A percentile compares a stretch with the other conserved stretches of the same genome.
Evolutionary conservation across 2,888 invertebrate genomes (phyloP).

Genomic region (Rosalia funebris): DNA sequence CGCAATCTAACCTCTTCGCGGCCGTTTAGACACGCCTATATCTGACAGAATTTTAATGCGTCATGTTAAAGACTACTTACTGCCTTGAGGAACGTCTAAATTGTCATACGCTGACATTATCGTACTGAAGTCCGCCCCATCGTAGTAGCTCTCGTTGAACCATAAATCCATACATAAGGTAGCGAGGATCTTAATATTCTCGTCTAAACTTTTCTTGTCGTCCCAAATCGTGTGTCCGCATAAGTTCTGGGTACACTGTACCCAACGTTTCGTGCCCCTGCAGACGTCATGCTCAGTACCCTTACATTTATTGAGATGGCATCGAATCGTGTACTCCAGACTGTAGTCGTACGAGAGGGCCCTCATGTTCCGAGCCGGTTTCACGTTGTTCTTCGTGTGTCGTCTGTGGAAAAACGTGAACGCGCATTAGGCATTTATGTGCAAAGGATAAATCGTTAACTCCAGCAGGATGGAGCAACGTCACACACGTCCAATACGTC

Average conservation of each 20-base stretch:
- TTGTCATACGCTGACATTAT: neutral
- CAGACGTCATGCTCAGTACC: neutral
- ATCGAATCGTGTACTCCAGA: neutral
- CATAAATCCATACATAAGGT: neutral
- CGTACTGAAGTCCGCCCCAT: neutral
- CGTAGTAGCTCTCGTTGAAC: slow-evolving; percentile 1
- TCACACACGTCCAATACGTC: too few species aligned
- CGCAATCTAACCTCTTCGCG: too few species aligned
- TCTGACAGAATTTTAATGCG: too few species aligned
- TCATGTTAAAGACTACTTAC: too few species aligned
- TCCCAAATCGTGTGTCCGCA: neutral
- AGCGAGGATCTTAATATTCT: neutral
- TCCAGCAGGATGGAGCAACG: neutral
- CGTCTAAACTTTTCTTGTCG: neutral
- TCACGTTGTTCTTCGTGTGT: neutral
- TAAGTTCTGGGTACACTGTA: neutral
- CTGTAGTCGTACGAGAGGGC: neutral
- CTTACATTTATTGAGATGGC: neutral
- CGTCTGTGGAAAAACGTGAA: neutral
- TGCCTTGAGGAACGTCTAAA: neutral
- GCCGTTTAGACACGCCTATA: too few species aligned
- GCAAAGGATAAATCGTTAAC: neutral
- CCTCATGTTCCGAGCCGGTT: neutral
- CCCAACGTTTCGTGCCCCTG: neutral
- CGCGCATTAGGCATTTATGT: neutral